Conservation (phyloP, 53 echinoderm and acorn worm genomes). For the Antedon mediterranea region DNA sequence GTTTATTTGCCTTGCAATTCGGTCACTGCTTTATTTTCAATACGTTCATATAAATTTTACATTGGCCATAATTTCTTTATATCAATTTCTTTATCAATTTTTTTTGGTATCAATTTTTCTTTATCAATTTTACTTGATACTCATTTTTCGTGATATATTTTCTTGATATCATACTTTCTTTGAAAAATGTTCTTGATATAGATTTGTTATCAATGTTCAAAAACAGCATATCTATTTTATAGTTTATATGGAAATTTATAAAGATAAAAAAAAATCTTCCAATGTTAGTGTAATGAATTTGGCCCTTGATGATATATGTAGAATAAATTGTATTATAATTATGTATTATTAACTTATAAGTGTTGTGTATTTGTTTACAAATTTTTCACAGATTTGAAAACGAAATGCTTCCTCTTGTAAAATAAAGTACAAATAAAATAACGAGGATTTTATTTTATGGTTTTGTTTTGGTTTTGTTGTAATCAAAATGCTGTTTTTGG, state of each 20-base stretch:
- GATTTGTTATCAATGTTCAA: no score
- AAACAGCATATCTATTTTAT: no score
- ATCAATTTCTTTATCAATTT: no score
- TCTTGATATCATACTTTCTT: no score
- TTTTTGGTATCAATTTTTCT: no score
- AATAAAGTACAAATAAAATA: not conserved
- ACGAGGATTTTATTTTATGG: not conserved
- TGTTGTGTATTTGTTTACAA: not conserved
- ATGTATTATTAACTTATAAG: not conserved
- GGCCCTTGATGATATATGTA: not conserved
- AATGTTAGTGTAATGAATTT: not conserved
- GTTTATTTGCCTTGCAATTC: not conserved
- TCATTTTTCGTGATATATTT: no score
- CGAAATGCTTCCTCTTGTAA: not conserved
- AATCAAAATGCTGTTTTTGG: no score
- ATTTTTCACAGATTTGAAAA: not conserved
- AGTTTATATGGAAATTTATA: not conserved
- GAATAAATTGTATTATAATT: not conserved
- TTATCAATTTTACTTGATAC: no score
- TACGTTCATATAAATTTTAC: no score
- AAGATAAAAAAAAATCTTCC: not conserved
- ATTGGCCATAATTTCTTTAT: no score
- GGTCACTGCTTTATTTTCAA: not conserved
- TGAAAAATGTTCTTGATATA: no score
- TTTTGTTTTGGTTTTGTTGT: not conserved